phyloP scores from a whole-genome alignment of 2,888 invertebrate species.

The Cybosia mesomella region DNA sequence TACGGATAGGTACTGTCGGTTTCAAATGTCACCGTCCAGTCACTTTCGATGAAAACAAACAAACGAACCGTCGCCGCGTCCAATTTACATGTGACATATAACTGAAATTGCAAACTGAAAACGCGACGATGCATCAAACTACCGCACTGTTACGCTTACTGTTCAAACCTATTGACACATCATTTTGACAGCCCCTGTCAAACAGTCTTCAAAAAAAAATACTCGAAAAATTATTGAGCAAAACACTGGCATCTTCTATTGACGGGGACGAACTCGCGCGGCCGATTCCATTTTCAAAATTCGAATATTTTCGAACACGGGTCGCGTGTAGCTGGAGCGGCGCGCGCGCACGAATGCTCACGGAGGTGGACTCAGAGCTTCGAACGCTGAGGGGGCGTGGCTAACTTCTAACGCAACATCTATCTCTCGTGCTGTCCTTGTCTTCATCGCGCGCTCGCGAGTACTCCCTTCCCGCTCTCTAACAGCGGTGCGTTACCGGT shows the following conservation, averaged over 20 bases:
- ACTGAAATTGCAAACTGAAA: conserved; percentile 81
- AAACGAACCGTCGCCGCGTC: conserved; percentile 58
- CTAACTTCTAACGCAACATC: conserved; percentile 83
- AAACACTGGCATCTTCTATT: conserved; percentile 63
- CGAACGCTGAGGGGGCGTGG: conserved; percentile 78
- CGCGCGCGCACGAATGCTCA: conserved; percentile 85
- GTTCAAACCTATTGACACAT: conserved; percentile 56
- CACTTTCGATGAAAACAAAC: conserved; percentile 79
- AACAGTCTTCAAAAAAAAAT: conserved; percentile 35
- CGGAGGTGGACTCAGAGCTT: conserved; percentile 80
- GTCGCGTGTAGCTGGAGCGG: conserved; percentile 75
- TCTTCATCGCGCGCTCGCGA: conserved; percentile 32
- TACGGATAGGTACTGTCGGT: conserved; percentile 66
- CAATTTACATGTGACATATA: conserved; percentile 69
- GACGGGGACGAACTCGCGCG: conserved; percentile 65
- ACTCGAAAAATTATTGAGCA: conserved; percentile 43
- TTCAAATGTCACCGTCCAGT: conserved; percentile 80
- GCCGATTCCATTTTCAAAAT: conserved; percentile 66
- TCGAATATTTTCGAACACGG: conserved; percentile 62
- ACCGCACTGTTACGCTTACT: conserved; percentile 60
- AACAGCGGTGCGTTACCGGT: conserved; percentile 79
- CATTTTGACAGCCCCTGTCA: conserved; percentile 46
- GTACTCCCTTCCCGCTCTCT: conserved; percentile 67
- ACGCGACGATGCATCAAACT: conserved; percentile 54
- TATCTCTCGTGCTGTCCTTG: conserved; percentile 70